Evolutionary conservation across 2,888 invertebrate genomes (phyloP).

Genomic region (Hirtodrosophila trivittata): DNA sequence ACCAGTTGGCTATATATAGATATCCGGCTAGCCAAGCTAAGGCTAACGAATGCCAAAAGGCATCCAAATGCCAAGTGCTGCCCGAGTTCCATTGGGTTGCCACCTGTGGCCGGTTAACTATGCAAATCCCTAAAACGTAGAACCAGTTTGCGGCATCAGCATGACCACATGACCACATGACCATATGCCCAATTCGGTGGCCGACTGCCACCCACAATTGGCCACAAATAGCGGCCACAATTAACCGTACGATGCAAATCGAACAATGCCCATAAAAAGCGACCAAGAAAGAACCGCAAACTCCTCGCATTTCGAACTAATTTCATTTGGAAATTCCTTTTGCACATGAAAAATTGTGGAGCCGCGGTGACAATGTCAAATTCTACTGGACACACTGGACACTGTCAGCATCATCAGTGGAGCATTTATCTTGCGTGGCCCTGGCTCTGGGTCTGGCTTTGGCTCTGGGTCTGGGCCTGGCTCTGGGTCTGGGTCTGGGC

Average conservation of each 20-base stretch:
- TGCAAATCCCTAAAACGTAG: constrained; percentile 52
- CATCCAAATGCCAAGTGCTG: constrained; percentile 4
- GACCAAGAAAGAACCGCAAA: not conserved
- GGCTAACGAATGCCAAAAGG: constrained; percentile 59
- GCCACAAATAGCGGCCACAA: constrained; percentile 69
- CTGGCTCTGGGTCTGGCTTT: not conserved
- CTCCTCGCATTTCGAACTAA: constrained; percentile 35
- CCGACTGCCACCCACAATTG: constrained; percentile 74
- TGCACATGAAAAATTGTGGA: constrained; percentile 51
- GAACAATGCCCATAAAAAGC: constrained; percentile 70
- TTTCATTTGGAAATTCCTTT: constrained; percentile 47
- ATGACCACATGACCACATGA: constrained; percentile 14
- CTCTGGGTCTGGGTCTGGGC: not conserved
- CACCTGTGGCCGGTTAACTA: constrained; percentile 51
- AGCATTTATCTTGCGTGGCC: constrained; percentile 68
- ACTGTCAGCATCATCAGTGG: constrained; percentile 77
- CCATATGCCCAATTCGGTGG: constrained; percentile 56
- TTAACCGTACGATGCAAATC: constrained; percentile 79
- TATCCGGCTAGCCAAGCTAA: constrained; percentile 68
- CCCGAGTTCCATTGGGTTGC: constrained; percentile 8
- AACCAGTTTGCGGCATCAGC: constrained; percentile 47
- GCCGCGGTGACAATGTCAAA: constrained; percentile 63
- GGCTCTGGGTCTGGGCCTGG: not conserved
- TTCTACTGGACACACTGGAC: constrained; percentile 47
- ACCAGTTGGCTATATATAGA: constrained; percentile 78